Conservation (phyloP, 2,888 invertebrate species). For the Asteroscopus sphinx region DNA sequence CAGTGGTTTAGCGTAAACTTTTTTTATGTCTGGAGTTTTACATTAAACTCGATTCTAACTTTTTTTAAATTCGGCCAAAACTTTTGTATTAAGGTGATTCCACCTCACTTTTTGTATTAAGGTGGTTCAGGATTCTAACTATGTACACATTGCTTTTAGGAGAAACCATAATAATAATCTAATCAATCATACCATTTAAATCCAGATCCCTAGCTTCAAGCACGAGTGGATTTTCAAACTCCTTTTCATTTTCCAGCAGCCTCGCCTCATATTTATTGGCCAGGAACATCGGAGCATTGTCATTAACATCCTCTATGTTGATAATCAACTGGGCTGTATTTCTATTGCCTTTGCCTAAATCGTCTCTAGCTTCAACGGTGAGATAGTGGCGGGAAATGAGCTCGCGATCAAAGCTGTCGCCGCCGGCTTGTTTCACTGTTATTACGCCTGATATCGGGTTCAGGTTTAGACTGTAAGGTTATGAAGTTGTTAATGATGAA, state of each 20-base stretch:
- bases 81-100: too few species aligned
- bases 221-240: conserved; percentile 93
- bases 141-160: too few species aligned
- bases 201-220: conserved; percentile 96
- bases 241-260: conserved; percentile 94
- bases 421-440: conserved; percentile 93
- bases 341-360: conserved; percentile 93
- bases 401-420: conserved; percentile 95
- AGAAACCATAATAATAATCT: too few species aligned
- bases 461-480: conserved; percentile 91
- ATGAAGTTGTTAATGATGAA: neutral
- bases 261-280: conserved; percentile 95
- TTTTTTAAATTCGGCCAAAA: too few species aligned
- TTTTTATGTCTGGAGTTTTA: too few species aligned
- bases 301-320: conserved; percentile 96
- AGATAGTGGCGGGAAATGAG: conserved; percentile 95
- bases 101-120: too few species aligned
- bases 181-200: conserved; percentile 91
- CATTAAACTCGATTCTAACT: too few species aligned
- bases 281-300: conserved; percentile 96
- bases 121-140: too few species aligned
- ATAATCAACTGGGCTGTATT: conserved; percentile 96
- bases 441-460: conserved; percentile 96
- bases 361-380: conserved; percentile 97
- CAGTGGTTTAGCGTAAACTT: too few species aligned